phyloP scores from a whole-genome alignment of 2,888 invertebrate genomes.

The Scaptomyza tumidula region DNA sequence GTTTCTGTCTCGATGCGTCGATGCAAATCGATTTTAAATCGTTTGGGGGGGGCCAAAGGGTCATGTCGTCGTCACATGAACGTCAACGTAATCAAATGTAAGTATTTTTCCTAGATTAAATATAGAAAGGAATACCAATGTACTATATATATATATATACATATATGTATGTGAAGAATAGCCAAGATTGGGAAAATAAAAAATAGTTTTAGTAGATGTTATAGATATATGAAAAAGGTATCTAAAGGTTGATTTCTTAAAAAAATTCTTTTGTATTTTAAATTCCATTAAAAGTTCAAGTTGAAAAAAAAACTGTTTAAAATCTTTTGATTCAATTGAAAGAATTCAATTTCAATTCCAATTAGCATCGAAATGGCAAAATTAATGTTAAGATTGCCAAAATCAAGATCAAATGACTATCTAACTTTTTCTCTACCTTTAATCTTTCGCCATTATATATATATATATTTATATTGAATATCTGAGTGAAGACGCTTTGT shows the following conservation, averaged over 20 bases:
- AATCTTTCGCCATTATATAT: too few species aligned
- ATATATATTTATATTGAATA: too few species aligned
- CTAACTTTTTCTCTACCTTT: neutral
- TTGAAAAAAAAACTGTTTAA: too few species aligned
- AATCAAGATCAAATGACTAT: neutral
- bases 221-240: too few species aligned
- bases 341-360: neutral
- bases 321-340: neutral
- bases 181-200: neutral
- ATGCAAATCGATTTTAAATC: slow-evolving; percentile 32
- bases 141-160: neutral
- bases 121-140: neutral
- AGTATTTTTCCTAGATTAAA: slow-evolving; percentile 17
- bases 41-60: slow-evolving; percentile 23
- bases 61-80: neutral
- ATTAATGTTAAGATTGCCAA: neutral
- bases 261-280: too few species aligned
- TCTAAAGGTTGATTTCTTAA: too few species aligned
- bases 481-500: neutral
- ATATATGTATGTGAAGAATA: neutral
- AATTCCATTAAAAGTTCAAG: too few species aligned
- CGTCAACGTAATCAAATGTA: slow-evolving; percentile 21
- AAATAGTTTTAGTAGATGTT: too few species aligned
- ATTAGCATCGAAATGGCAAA: slow-evolving; percentile 4
- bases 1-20: neutral